Conservation (phyloP, 2,113 vertebrate genomes). For the Reinhardtius hippoglossoides region DNA sequence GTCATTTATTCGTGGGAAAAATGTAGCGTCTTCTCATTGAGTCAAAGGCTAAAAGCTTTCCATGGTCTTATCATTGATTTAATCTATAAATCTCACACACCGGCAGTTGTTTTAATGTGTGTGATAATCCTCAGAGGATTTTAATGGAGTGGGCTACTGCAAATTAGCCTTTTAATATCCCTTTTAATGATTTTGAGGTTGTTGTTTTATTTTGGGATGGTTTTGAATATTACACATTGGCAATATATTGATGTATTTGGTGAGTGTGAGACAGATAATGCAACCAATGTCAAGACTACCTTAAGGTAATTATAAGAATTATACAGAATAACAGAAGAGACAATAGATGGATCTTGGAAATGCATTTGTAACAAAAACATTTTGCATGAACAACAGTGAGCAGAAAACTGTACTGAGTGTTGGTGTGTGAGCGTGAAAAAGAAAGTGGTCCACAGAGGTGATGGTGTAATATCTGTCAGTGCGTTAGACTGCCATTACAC, state of each 20-base stretch:
- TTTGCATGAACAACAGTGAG: too few relatives aligned
- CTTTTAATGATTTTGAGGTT: not conserved
- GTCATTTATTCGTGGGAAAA: not conserved
- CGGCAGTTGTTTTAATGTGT: constrained; percentile 3
- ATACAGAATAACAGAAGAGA: too few relatives aligned
- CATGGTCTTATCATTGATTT: not conserved
- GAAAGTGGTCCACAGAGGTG: not conserved
- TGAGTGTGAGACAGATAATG: too few relatives aligned
- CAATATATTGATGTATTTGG: not conserved
- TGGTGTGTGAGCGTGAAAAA: too few relatives aligned
- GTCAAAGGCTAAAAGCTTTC: not conserved
- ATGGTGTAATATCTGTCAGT: not conserved
- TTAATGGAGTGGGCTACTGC: not conserved
- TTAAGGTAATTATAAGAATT: too few relatives aligned
- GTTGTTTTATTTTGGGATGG: not conserved
- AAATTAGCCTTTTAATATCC: constrained; percentile 5
- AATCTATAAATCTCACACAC: not conserved
- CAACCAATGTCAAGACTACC: too few relatives aligned
- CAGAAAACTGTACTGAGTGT: too few relatives aligned
- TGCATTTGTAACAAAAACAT: too few relatives aligned
- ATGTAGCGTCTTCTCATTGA: not conserved
- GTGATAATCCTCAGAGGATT: not conserved
- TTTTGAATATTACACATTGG: not conserved
- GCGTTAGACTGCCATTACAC: not conserved
- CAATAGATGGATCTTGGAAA: too few relatives aligned